Evolutionary conservation across 1,140 invertebrate genomes (phyloP).

Genomic region (Lerema accius): DNA sequence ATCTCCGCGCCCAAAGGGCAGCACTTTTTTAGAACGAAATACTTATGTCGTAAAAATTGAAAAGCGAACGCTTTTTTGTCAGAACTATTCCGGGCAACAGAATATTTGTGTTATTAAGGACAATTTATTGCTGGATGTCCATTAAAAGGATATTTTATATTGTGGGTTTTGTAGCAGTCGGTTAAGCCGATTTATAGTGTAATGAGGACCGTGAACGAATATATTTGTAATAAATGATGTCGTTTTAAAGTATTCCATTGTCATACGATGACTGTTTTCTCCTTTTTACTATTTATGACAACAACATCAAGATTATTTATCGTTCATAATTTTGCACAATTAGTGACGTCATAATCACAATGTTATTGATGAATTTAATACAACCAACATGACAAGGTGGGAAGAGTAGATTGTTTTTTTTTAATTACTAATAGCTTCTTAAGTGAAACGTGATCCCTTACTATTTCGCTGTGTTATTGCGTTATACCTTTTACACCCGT

Average conservation of each 20-base stretch:
- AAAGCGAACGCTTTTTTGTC: constrained; percentile 66
- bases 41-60: constrained; percentile 68
- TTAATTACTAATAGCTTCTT: too few species aligned
- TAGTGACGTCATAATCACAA: too few species aligned
- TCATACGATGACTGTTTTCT: constrained; percentile 19
- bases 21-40: constrained; percentile 60
- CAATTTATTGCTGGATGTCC: constrained; percentile 66
- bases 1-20: constrained; percentile 61
- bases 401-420: too few species aligned
- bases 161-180: constrained; percentile 64
- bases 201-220: constrained; percentile 52
- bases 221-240: constrained; percentile 52
- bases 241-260: constrained; percentile 38
- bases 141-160: constrained; percentile 75
- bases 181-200: constrained; percentile 52
- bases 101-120: constrained; percentile 76
- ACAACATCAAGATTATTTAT: too few species aligned
- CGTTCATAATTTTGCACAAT: too few species aligned
- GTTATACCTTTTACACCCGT: background rate
- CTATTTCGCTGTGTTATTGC: constrained; percentile 7
- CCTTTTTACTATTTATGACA: too few species aligned
- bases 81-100: constrained; percentile 54
- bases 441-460: too few species aligned
- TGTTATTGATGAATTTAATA: too few species aligned
- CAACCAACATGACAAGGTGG: too few species aligned